Percentiles rank a stretch among this genome's conserved stretches.
These are phyloP conservation scores for Malurus leucopterus DNA, from an alignment of 2,797 vertebrate species.

Conservation along the genomic window DNA sequence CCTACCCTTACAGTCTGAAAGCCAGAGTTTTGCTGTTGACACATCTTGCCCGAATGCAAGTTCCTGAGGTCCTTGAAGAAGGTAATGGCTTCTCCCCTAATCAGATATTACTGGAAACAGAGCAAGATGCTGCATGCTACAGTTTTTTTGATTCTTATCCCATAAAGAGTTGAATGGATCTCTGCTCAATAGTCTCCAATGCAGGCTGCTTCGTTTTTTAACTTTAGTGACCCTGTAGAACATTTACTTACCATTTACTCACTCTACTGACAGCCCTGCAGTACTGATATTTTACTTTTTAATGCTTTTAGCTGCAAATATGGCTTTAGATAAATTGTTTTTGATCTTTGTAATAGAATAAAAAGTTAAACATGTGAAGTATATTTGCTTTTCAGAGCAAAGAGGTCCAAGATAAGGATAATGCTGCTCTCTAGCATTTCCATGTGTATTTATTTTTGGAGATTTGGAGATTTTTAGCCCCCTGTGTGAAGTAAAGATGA, in stretches of 20 bases:
- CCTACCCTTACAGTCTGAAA: conserved; percentile 96
- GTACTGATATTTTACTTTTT: neutral
- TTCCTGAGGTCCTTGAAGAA: conserved; percentile 92
- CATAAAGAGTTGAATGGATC: neutral
- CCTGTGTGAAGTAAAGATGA: neutral
- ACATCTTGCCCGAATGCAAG: conserved; percentile 92
- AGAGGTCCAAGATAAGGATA: neutral
- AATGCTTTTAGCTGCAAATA: neutral
- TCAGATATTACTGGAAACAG: neutral
- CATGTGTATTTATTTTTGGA: neutral
- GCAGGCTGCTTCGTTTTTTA: conserved; percentile 6
- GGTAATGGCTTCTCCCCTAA: conserved; percentile 72
- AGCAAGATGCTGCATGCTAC: neutral
- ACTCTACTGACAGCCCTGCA: neutral
- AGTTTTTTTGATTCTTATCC: neutral
- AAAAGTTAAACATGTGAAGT: neutral
- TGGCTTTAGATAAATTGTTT: neutral
- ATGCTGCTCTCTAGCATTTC: neutral
- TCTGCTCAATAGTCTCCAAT: neutral
- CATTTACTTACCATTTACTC: neutral
- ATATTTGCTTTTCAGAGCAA: neutral
- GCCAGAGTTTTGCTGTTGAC: conserved; percentile 90
- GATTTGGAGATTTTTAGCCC: neutral
- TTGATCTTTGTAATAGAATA: neutral
- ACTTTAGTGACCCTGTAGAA: neutral